phyloP scores from a whole-genome alignment of 2,888 invertebrate species.

The Mantis religiosa region DNA sequence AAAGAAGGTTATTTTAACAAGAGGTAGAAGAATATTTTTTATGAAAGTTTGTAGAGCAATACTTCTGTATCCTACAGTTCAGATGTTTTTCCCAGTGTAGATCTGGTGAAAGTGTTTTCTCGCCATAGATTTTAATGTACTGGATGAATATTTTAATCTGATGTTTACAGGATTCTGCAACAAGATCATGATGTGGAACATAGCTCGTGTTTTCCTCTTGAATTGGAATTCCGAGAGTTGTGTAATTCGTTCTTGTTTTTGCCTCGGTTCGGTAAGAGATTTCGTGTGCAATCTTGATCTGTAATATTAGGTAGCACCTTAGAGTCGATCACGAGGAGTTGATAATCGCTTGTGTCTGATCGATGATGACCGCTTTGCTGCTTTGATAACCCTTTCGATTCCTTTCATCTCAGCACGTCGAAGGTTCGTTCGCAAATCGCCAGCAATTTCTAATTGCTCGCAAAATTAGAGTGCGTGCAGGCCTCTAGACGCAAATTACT shows the following conservation, averaged over 20 bases:
- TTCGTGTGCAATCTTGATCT: background rate
- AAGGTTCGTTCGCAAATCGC: background rate
- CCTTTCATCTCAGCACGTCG: background rate
- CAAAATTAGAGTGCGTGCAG: background rate
- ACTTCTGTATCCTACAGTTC: no score
- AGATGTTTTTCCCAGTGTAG: no score
- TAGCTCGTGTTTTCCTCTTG: background rate
- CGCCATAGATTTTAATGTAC: no score
- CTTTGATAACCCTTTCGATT: background rate
- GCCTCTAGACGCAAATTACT: background rate
- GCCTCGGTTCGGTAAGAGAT: background rate
- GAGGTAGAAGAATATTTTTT: no score
- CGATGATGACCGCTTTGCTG: background rate
- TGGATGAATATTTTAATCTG: no score
- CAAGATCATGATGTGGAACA: background rate
- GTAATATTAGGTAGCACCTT: background rate
- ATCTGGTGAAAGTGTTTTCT: no score
- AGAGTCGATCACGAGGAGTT: background rate
- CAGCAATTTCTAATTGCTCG: background rate
- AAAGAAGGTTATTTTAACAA: no score
- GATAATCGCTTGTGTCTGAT: background rate
- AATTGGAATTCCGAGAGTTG: background rate
- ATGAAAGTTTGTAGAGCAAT: no score
- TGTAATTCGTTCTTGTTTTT: background rate
- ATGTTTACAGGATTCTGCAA: no score